phyloP scores from a whole-genome alignment of 2,797 vertebrate genomes.

The Lacerta agilis region DNA sequence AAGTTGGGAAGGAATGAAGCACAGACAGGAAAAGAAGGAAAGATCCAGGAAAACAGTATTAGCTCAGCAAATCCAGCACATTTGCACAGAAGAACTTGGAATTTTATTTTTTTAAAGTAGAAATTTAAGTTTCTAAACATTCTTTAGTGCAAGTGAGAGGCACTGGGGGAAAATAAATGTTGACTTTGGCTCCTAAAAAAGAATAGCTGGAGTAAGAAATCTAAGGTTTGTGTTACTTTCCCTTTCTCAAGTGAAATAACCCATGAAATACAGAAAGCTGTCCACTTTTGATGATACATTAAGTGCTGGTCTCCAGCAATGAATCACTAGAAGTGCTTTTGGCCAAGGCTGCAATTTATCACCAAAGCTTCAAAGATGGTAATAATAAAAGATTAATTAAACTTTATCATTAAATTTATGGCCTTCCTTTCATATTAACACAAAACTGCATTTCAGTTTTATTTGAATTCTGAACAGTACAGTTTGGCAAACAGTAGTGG shows the following conservation, averaged over 20 bases:
- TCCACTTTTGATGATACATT: conserved; percentile 85
- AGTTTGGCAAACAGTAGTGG: conserved; percentile 67
- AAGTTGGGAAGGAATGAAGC: conserved; percentile 84
- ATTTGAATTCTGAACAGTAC: conserved; percentile 66
- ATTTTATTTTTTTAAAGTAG: conserved; percentile 47
- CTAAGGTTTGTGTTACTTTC: conserved; percentile 83
- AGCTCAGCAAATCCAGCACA: conserved; percentile 83
- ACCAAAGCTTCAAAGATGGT: conserved; percentile 78
- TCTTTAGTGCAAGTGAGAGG: conserved; percentile 80
- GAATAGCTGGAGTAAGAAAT: conserved; percentile 83
- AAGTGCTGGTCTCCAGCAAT: conserved; percentile 79
- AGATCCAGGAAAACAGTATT: conserved; percentile 90
- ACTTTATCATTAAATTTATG: conserved; percentile 76
- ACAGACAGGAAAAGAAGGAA: conserved; percentile 85
- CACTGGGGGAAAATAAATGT: conserved; percentile 81
- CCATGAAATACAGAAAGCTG: conserved; percentile 86
- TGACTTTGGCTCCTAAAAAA: conserved; percentile 86
- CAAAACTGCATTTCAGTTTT: conserved; percentile 75
- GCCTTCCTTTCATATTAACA: conserved; percentile 72
- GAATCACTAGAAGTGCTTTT: conserved; percentile 78
- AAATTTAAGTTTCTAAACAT: conserved; percentile 84
- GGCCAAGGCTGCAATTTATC: conserved; percentile 79
- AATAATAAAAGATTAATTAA: conserved; percentile 85
- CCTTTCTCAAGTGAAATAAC: conserved; percentile 84
- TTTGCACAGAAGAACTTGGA: conserved; percentile 79